Evolutionary conservation across 2,113 vertebrate species (phyloP).

Genomic region (Strigops habroptila): DNA sequence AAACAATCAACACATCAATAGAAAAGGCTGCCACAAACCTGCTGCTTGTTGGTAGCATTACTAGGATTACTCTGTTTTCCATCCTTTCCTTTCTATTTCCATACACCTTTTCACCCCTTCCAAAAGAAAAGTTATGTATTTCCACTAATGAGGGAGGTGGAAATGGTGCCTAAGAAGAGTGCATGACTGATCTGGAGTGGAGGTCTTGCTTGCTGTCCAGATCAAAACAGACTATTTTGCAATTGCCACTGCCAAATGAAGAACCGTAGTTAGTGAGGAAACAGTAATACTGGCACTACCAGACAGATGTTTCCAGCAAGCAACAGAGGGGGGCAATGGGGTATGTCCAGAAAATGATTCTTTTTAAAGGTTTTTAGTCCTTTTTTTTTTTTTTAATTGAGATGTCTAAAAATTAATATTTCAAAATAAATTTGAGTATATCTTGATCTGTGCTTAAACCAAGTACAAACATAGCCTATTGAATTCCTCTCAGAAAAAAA

Average conservation of each 20-base stretch:
- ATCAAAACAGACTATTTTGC: not conserved
- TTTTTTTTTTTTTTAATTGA: not conserved
- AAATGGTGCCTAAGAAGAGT: not conserved
- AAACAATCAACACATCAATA: not conserved
- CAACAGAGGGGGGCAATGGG: fast-evolving
- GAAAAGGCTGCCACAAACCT: not conserved
- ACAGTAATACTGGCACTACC: not conserved
- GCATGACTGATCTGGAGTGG: not conserved
- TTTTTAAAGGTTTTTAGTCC: not conserved
- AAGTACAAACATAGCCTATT: not conserved
- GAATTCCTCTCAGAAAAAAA: not conserved
- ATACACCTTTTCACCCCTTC: not conserved
- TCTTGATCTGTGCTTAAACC: not conserved
- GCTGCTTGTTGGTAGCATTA: not conserved
- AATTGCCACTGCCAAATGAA: fast-evolving
- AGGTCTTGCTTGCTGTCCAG: not conserved
- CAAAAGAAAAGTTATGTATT: not conserved
- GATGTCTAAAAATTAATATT: not conserved
- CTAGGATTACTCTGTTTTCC: not conserved
- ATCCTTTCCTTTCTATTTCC: not conserved
- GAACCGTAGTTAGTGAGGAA: not conserved
- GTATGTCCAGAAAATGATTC: not conserved
- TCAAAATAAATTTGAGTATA: not conserved
- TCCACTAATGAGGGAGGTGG: not conserved
- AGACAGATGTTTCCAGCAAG: not conserved